Evolutionary conservation across 2,888 invertebrate species (phyloP), one percentile per base, ranked within the genome.

Genomic region (Mactromeris polynyma): DNA sequence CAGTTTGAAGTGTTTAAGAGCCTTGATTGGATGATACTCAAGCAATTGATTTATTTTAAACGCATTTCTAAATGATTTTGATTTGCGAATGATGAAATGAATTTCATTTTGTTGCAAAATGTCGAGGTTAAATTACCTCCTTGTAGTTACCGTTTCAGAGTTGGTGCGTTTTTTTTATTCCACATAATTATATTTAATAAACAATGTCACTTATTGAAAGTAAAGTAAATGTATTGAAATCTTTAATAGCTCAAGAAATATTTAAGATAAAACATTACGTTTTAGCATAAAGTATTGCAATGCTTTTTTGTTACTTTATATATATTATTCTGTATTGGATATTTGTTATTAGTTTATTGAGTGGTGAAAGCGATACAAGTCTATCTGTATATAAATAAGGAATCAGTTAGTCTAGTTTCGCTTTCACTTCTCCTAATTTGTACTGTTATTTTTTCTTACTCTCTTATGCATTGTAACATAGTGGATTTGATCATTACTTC

Each of bases 391-490:
- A 46, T 46, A 46, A 46, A 46, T 46, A 46, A 46, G 3, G 6
- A 46, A 46, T 17, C 46, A 46, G 4, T 42, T 46, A 46, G 17
- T 17, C 46, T 7, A 46, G 46, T 46, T 11, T 46, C 46, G 46
- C 46, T 46, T 11, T 46, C 46, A 46, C 46, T 46, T 1, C 6
- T n/a, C n/a, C 2, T 46, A 17, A 17, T 46, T 46, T 64, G 58
- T 64, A 64, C 58, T 64, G 58, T 64, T 64, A 64, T n/a, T 64
- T 64, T 26, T 26, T 26, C 26, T 64, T 58, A 58, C 26, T 58
- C 14, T 26, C 31, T 73, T 73, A 73, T 73, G 73, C 73, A 73
- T 73, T 73, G 73, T 73, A 73, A 73, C 73, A 36, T 73, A 36
- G 31, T 73, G 36, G 33, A 73, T 73, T 73, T 73, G 33, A 73